These are phyloP conservation scores for Entomobrya multifasciata DNA, from an alignment of 2,888 invertebrate species.

Conservation along the genomic window DNA sequence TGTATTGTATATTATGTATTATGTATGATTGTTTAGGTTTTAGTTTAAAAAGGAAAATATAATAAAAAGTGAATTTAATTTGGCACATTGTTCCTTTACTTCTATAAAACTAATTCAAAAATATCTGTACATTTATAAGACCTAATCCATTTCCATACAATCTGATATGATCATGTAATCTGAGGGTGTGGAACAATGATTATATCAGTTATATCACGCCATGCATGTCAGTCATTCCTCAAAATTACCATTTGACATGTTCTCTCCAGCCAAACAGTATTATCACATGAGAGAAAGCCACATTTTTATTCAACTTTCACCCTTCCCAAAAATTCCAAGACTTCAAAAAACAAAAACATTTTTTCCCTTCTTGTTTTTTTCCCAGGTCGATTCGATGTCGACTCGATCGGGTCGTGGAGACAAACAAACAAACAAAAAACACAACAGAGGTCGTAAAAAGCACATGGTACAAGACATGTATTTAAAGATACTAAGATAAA, in stretches of 20 bases:
- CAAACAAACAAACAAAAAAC: too few relatives aligned
- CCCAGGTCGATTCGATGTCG: too few relatives aligned
- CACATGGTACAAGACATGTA: too few relatives aligned
- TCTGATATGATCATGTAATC: constrained; percentile 29
- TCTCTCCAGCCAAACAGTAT: background rate
- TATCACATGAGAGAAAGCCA: background rate
- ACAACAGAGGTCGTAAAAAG: too few relatives aligned
- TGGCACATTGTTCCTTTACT: constrained; percentile 44
- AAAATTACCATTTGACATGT: constrained; percentile 53
- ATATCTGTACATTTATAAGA: background rate
- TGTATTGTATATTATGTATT: too few relatives aligned
- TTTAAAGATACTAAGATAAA: too few relatives aligned
- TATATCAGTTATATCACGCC: constrained; percentile 43
- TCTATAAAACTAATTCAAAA: background rate
- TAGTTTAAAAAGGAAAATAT: too few relatives aligned
- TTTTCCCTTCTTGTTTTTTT: too few relatives aligned
- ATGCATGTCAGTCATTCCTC: constrained; percentile 47
- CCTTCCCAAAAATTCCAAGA: too few relatives aligned
- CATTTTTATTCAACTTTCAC: background rate
- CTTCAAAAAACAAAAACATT: too few relatives aligned
- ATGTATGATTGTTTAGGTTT: too few relatives aligned
- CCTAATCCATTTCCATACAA: background rate
- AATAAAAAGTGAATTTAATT: constrained; percentile 39
- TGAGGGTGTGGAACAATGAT: constrained; percentile 14
- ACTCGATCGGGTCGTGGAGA: too few relatives aligned